A percentile compares a stretch with the other conserved stretches of the same genome.
These are phyloP conservation scores for Parochlus steinenii DNA, from an alignment of 2,888 invertebrate species.

Conservation along the genomic window DNA sequence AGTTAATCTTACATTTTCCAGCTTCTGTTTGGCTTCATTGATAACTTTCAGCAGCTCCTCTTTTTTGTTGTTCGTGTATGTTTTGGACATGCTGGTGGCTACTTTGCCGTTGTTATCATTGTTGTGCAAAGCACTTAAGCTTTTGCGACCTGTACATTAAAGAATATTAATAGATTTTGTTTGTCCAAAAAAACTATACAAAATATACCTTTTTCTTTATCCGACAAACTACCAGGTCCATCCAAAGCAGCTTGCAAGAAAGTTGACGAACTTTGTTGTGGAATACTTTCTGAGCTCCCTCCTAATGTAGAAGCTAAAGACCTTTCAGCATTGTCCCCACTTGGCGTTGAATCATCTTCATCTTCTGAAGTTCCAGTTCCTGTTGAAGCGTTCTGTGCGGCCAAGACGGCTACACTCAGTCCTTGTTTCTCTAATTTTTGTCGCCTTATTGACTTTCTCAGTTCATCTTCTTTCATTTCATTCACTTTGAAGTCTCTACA, in stretches of 20 bases:
- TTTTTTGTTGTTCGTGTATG: slow-evolving; percentile 30
- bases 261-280: slow-evolving; percentile 22
- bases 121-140: slow-evolving; percentile 44
- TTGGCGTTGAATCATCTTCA: slow-evolving; percentile 61
- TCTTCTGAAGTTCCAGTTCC: slow-evolving; percentile 50
- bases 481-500: slow-evolving; percentile 69
- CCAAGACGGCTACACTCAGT: slow-evolving; percentile 30
- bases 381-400: slow-evolving; percentile 33
- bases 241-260: slow-evolving; percentile 29
- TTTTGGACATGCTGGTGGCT: slow-evolving; percentile 25
- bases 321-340: slow-evolving; percentile 63
- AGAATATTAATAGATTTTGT: slow-evolving; percentile 5
- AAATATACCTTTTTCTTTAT: slow-evolving; percentile 26
- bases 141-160: slow-evolving; percentile 32
- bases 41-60: slow-evolving; percentile 70
- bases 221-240: slow-evolving; percentile 26
- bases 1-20: slow-evolving; percentile 59
- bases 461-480: slow-evolving; percentile 72
- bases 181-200: slow-evolving; percentile 7
- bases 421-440: slow-evolving; percentile 41
- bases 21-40: slow-evolving; percentile 67
- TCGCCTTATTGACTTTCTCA: slow-evolving; percentile 56
- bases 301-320: slow-evolving; percentile 46
- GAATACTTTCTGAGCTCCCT: slow-evolving; percentile 48
- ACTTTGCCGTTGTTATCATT: slow-evolving; percentile 24